A percentile compares a stretch with the other conserved stretches of the same genome.
Conservation (phyloP, 2,797 vertebrate species). For the Sandelia bainsii region DNA sequence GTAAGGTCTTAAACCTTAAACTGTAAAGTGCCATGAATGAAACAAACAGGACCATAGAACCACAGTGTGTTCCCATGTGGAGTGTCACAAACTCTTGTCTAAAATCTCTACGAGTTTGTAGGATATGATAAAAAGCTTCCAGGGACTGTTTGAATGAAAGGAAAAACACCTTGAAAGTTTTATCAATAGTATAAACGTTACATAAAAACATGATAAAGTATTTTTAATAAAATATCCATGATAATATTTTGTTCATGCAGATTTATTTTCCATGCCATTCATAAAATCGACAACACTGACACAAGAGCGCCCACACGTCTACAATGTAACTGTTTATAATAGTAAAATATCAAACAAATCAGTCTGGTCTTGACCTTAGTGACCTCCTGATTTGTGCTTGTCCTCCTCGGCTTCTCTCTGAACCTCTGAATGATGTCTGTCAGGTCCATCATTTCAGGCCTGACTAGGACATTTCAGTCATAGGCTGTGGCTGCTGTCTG, state of each 20-base stretch:
- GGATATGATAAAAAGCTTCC: neutral
- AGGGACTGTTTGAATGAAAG: neutral
- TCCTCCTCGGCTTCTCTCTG: slow-evolving; percentile 10
- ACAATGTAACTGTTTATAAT: too few relatives aligned
- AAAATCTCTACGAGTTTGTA: neutral
- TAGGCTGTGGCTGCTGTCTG: slow-evolving; percentile 51
- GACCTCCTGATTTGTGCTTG: slow-evolving; percentile 1
- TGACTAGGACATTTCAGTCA: slow-evolving; percentile 56
- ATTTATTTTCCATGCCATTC: neutral
- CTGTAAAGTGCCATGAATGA: too few relatives aligned
- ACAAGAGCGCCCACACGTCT: too few relatives aligned
- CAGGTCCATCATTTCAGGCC: slow-evolving; percentile 54
- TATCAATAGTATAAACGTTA: too few relatives aligned
- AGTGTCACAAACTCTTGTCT: neutral
- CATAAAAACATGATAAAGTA: too few relatives aligned
- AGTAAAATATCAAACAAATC: too few relatives aligned
- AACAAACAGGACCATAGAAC: neutral
- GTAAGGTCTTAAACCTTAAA: too few relatives aligned
- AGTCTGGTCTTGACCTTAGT: slow-evolving; percentile 21
- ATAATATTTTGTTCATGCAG: neutral
- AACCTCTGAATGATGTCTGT: slow-evolving; percentile 58
- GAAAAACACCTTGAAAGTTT: neutral
- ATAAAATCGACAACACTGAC: neutral
- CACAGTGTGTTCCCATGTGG: neutral
- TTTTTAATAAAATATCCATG: neutral